Percentiles rank a stretch among this genome's conserved stretches.
phyloP scores from a whole-genome alignment of 1,140 invertebrate genomes.

The Neodiprion fabricii region DNA sequence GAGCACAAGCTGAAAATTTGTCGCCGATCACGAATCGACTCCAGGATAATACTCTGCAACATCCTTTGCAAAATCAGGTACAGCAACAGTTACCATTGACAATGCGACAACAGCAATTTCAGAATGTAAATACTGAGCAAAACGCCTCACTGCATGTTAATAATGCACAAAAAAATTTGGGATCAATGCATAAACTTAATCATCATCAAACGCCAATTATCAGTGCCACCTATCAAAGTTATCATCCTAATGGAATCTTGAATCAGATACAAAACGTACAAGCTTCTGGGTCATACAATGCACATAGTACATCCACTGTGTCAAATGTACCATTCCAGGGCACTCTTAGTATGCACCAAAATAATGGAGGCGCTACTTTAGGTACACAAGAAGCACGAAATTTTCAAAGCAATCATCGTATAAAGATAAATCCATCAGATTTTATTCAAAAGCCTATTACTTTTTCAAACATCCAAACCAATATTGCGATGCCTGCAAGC shows the following conservation, averaged over 20 bases:
- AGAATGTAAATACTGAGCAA: background rate
- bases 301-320: background rate
- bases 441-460: background rate
- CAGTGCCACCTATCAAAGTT: background rate
- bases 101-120: background rate
- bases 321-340: background rate
- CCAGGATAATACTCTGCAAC: background rate
- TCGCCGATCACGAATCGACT: background rate
- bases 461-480: background rate
- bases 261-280: background rate
- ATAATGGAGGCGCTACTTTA: background rate
- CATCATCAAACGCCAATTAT: background rate
- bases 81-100: background rate
- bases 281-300: slow-evolving; percentile 2
- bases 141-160: background rate
- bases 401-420: background rate
- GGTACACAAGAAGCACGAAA: background rate
- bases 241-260: background rate
- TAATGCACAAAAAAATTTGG: background rate
- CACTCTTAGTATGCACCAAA: background rate
- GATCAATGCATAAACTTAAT: background rate
- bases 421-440: background rate
- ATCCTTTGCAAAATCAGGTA: background rate
- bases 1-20: slow-evolving; percentile 2
- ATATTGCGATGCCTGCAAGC: background rate